Base-by-base conservation (phyloP, 2,797 vertebrate genomes). In the Pantherophis alleghaniensis region DNA sequence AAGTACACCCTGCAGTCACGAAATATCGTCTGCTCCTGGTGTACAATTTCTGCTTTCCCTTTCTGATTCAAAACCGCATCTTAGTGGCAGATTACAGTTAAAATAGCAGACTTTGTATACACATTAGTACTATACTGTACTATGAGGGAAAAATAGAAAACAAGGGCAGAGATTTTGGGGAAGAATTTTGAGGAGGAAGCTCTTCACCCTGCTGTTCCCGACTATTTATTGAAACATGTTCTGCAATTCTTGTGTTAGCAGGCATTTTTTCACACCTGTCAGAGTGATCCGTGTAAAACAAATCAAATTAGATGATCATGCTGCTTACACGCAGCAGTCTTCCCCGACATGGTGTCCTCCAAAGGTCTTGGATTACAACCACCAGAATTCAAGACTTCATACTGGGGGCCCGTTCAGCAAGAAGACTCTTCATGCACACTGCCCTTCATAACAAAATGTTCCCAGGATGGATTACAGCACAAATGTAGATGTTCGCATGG, bases 271-370 rank as follows among this genome's bases (percentile, higher is more conserved):
- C 61, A 86, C 47, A 51, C 57, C 91, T 91, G 83, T 91, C 59
- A 91, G 57, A 66, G 91, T 91, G 83, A 87, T 87, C 47, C 9
- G 7, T 63, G 47, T 63, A n/a, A 91, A 91, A 60, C 83, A 91
- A 87, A 87, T 59, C 28, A 66, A 61, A 47, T 87, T 66, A 87
- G 22, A 51, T 37, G 32, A 83, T 83, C 55, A 12, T 42, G 79
- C 74, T 91, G 47, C 32, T 87, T 87, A 22, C 24, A n/a, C 32
- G 24, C 37, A 42, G 74, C 74, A 83, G 74, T 47, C 74, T 83
- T 47, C 74, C 10, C 20, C 20, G 20, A 83, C 74, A 37, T 83
- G 20, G 74, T 83, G 74, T 83, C 37, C 74, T 83, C 74, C 74
- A 24, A 47, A 83, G 37, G 37, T 83, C 37, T 83, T 83, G 74